Evolutionary conservation across 92 coral and sea anemone species (phyloP).

Genomic region (Porites divaricata): DNA sequence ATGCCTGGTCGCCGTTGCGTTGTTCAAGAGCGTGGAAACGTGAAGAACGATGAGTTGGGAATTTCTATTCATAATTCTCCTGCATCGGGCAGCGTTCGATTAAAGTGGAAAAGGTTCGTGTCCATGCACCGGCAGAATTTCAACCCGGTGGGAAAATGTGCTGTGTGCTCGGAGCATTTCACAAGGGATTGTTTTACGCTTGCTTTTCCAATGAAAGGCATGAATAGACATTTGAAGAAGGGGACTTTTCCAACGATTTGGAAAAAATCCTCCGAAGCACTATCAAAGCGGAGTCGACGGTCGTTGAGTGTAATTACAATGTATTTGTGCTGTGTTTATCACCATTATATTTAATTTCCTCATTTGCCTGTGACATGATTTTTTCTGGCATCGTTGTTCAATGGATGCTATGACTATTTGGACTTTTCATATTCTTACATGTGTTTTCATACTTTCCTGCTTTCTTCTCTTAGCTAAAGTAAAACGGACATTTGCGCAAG

Average conservation of each 20-base stretch:
- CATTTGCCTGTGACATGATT: neutral
- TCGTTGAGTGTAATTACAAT: no score
- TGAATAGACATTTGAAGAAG: neutral
- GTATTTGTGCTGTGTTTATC: no score
- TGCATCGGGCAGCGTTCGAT: neutral
- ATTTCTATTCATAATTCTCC: neutral
- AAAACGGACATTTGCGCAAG: neutral
- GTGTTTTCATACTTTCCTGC: neutral
- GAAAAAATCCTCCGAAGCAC: no score
- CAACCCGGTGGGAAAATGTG: neutral
- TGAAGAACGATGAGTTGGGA: neutral
- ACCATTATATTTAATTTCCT: no score
- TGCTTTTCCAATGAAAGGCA: conserved; percentile 12
- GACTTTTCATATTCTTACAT: neutral
- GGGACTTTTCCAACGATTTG: no score
- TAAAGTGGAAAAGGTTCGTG: neutral
- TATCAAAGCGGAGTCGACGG: no score
- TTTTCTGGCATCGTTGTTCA: conserved; percentile 1
- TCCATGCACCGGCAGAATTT: no score
- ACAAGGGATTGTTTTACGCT: neutral
- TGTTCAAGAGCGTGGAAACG: no score
- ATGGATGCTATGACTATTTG: conserved; percentile 10
- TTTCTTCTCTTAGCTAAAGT: no score
- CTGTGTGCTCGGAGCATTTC: neutral
- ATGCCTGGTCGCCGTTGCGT: no score